phyloP scores from a whole-genome alignment of 2,113 vertebrate species.

The Tyrannus savana region DNA sequence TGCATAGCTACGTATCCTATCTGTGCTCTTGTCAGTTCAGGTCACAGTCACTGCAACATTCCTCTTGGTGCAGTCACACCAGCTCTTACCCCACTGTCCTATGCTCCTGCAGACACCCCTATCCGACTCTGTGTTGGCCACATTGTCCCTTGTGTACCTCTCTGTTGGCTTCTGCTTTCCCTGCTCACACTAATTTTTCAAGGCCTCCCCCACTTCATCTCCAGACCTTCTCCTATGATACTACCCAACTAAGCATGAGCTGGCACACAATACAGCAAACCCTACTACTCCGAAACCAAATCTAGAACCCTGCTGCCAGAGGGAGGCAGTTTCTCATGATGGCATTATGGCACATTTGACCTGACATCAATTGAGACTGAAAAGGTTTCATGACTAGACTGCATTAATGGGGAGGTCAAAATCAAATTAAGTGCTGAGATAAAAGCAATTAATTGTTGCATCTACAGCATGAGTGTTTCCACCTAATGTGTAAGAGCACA shows the following conservation, averaged over 20 bases:
- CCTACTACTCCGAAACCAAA: background rate
- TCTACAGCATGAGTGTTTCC: background rate
- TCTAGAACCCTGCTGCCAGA: background rate
- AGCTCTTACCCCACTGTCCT: background rate
- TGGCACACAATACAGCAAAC: background rate
- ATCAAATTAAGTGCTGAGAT: background rate
- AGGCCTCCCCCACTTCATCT: background rate
- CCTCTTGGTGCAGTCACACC: background rate
- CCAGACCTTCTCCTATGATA: background rate
- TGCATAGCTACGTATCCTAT: accelerated
- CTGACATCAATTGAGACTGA: background rate
- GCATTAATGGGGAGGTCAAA: accelerated
- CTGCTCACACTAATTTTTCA: background rate
- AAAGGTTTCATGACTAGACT: background rate
- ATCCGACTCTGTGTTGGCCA: background rate
- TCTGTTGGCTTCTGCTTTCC: background rate
- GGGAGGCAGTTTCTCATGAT: background rate
- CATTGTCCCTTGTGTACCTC: accelerated
- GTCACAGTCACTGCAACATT: background rate
- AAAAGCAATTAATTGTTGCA: background rate
- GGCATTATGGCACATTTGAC: background rate
- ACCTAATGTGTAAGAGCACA: background rate
- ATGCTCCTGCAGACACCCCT: background rate
- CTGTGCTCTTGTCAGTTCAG: background rate
- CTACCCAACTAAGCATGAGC: background rate